A percentile compares a stretch with the other conserved stretches of the same genome.
phyloP scores from a whole-genome alignment of 1,140 invertebrate species.

The Heliconius congener region DNA sequence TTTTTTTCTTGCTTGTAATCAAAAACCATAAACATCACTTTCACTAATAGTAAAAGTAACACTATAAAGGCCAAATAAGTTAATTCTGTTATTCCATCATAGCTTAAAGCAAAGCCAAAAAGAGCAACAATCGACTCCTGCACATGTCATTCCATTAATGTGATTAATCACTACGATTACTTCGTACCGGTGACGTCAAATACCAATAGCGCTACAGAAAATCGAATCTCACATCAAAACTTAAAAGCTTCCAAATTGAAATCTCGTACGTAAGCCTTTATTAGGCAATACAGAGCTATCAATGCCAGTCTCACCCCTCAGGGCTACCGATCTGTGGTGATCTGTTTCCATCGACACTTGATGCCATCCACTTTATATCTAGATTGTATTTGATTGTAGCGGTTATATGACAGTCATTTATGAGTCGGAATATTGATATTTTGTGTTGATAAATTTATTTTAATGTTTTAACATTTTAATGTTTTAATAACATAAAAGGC shows the following conservation, averaged over 20 bases:
- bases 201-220: constrained; percentile 32
- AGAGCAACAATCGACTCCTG: too few relatives aligned
- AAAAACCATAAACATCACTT: too few relatives aligned
- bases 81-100: background rate
- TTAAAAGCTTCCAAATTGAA: constrained; percentile 58
- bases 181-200: background rate
- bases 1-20: too few relatives aligned
- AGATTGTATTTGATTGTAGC: background rate
- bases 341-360: background rate
- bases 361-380: background rate
- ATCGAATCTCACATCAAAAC: constrained; percentile 40
- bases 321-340: constrained; percentile 29
- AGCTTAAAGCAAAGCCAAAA: background rate
- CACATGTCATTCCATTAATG: background rate
- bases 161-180: background rate
- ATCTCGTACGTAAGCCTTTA: constrained; percentile 54
- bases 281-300: constrained; percentile 54
- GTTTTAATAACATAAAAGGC: too few relatives aligned
- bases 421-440: background rate
- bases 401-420: background rate
- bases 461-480: background rate
- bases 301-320: constrained; percentile 34
- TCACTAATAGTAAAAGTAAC: too few relatives aligned
- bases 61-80: too few relatives aligned
- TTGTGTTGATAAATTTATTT: background rate